phyloP scores from a whole-genome alignment of 2,888 invertebrate genomes.

The Eumerus sabulonum region DNA sequence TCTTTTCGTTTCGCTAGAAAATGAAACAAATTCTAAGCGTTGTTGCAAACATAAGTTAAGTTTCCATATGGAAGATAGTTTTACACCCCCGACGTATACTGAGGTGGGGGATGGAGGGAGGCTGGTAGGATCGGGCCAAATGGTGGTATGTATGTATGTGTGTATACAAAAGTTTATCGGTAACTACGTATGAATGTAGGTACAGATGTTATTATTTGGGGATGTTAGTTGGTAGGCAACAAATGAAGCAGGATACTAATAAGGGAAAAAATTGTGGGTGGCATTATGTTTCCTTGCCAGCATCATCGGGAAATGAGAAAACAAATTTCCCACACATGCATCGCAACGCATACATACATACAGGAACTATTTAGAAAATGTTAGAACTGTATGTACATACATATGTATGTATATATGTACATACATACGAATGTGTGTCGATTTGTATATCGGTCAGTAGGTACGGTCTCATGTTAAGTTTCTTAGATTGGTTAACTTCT shows the following conservation, averaged over 20 bases:
- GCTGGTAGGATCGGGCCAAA: too few species aligned
- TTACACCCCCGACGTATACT: constrained; percentile 43
- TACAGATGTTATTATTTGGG: constrained; percentile 4
- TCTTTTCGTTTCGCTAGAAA: constrained; percentile 66
- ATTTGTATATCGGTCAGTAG: constrained; percentile 35
- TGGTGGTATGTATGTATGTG: too few species aligned
- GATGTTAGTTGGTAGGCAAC: constrained; percentile 58
- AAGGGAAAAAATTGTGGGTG: constrained; percentile 52
- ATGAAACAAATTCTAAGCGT: constrained; percentile 77
- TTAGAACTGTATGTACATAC: constrained; percentile 3
- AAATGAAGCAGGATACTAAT: constrained; percentile 67
- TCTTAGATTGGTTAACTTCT: constrained; percentile 48
- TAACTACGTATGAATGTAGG: too few species aligned
- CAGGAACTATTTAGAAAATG: constrained; percentile 35
- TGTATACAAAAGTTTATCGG: too few species aligned
- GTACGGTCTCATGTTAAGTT: constrained; percentile 63
- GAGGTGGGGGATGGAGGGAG: too few species aligned
- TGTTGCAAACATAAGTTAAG: constrained; percentile 79
- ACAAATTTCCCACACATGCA: constrained; percentile 55
- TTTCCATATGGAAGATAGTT: constrained; percentile 79
- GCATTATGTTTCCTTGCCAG: constrained; percentile 12
- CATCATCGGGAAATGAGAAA: constrained; percentile 39
- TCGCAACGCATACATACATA: constrained; percentile 14
- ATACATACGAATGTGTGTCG: constrained; percentile 9
- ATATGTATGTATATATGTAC: constrained; percentile 4